Percentiles rank a stretch among this genome's conserved stretches.
phyloP scores from a whole-genome alignment of 1,140 invertebrate species.

The Pomacea maculata region DNA sequence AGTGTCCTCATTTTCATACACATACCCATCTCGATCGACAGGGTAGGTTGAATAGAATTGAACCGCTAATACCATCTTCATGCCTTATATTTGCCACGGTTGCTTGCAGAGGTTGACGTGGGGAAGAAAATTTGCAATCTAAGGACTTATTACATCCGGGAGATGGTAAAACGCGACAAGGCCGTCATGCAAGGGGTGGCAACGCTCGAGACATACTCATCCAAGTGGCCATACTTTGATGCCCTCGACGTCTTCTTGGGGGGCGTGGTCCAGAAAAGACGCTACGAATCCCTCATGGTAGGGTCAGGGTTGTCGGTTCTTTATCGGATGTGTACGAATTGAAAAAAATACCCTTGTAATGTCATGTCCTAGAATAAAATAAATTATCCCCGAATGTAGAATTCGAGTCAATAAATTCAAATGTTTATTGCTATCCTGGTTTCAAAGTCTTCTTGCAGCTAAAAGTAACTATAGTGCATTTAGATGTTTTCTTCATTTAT shows the following conservation, averaged over 20 bases:
- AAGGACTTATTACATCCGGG: slow-evolving; percentile 11
- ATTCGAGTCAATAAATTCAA: not conserved
- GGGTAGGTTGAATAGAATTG: not conserved
- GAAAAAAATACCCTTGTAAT: no score
- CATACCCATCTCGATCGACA: no score
- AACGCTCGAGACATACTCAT: not conserved
- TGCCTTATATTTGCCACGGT: no score
- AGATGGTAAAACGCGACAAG: slow-evolving; percentile 18
- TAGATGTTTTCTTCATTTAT: no score
- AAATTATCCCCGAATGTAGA: not conserved
- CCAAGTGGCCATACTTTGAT: slow-evolving; percentile 18
- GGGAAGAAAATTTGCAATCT: slow-evolving; percentile 20
- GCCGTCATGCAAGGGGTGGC: not conserved
- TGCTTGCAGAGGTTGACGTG: slow-evolving; percentile 15
- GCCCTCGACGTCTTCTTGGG: slow-evolving; percentile 10
- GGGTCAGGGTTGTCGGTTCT: not conserved
- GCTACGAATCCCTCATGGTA: slow-evolving; percentile 3
- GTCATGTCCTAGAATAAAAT: not conserved
- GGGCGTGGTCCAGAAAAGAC: slow-evolving; percentile 9
- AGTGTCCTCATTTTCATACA: no score
- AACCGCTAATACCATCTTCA: no score
- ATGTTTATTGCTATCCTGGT: no score
- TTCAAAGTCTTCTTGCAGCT: no score
- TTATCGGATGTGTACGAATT: no score
- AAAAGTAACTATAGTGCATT: no score